Percentiles rank a stretch among this genome's conserved stretches.
Evolutionary conservation across 1,140 invertebrate genomes (phyloP).

Genomic region (Ooceraea biroi): DNA sequence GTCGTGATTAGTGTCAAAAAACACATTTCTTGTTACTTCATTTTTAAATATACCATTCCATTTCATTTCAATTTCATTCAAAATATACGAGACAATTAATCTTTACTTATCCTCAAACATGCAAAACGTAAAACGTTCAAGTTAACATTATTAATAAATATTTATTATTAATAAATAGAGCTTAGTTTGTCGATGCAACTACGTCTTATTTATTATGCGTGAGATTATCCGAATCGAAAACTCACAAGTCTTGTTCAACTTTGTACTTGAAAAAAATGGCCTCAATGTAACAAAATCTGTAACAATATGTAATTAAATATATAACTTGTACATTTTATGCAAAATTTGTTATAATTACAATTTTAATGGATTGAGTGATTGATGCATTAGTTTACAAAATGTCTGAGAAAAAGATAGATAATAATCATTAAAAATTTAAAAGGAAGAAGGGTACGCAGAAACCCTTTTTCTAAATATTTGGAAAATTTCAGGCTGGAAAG

Average conservation of each 20-base stretch:
- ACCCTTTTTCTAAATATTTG: not conserved
- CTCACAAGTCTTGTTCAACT: conserved; percentile 63
- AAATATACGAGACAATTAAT: not conserved
- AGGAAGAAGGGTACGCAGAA: not conserved
- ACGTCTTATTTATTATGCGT: conserved; percentile 65
- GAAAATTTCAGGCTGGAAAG: not conserved
- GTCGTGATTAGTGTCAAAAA: not conserved
- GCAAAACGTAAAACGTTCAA: not conserved
- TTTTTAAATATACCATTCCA: no score
- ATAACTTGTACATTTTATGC: not conserved
- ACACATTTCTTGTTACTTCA: not conserved
- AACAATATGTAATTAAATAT: not conserved
- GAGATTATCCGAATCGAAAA: conserved; percentile 79
- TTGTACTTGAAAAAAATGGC: not conserved
- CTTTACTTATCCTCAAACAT: not conserved
- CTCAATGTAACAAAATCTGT: conserved; percentile 24
- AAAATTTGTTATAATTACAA: conserved; percentile 4
- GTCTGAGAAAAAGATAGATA: no score
- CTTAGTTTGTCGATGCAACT: conserved; percentile 5
- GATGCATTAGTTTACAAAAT: no score
- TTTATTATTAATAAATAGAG: not conserved
- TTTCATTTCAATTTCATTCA: no score
- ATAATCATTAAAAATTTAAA: conserved; percentile 2
- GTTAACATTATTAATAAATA: not conserved
- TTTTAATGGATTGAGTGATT: not conserved